These are phyloP conservation scores for Brachionus asplanchnoidis DNA, from an alignment of 1,140 invertebrate species.

Conservation along the genomic window DNA sequence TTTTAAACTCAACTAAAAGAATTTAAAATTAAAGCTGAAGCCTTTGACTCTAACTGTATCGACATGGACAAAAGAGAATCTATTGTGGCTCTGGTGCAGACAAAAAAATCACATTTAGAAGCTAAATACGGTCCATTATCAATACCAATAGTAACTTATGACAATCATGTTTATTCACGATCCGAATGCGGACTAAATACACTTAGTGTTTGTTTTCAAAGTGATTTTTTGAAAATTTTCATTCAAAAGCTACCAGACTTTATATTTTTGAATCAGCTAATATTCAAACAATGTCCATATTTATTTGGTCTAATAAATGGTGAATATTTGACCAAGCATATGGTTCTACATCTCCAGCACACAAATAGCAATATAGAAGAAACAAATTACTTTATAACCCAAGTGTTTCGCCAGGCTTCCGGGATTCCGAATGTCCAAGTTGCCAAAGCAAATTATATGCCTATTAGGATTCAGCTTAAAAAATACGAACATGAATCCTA, in stretches of 20 bases:
- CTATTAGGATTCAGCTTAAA: neutral
- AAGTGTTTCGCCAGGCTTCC: neutral
- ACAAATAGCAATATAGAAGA: neutral
- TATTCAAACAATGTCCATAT: neutral
- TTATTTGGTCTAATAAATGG: neutral
- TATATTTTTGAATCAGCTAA: neutral
- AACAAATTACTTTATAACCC: neutral
- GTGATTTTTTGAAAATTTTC: neutral
- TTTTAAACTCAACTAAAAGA: too few species aligned
- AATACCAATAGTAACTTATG: neutral
- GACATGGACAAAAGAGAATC: neutral
- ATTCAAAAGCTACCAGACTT: neutral
- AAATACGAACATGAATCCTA: neutral
- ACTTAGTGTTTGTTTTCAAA: constrained; percentile 11
- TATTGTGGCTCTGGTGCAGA: neutral
- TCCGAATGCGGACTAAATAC: neutral
- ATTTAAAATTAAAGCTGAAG: neutral
- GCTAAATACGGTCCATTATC: neutral
- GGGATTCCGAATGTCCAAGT: neutral
- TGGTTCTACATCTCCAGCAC: neutral
- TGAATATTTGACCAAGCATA: neutral
- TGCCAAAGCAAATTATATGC: neutral
- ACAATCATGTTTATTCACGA: neutral
- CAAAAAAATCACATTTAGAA: neutral
- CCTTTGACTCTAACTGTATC: neutral